Evolutionary conservation across 30 jellyfish, hydroid and myxozoan genomes (phyloP).

Genomic region (Aurelia sp.): DNA sequence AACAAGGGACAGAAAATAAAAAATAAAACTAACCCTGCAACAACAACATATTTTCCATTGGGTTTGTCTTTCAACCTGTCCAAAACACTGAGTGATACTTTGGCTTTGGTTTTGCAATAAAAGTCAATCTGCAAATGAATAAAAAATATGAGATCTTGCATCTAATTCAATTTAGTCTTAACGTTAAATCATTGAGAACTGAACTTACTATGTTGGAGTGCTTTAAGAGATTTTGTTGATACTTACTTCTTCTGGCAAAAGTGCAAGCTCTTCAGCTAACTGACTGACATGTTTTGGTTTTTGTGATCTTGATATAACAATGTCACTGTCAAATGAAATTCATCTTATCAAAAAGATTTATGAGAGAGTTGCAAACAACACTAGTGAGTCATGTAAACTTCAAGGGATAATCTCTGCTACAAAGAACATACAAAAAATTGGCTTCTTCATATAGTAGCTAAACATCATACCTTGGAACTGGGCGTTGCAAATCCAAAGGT

Average conservation of each 20-base stretch:
- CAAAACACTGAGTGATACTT: slow-evolving; percentile 80
- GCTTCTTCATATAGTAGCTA: too few species aligned
- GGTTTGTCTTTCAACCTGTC: slow-evolving; percentile 75
- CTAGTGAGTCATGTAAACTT: too few species aligned
- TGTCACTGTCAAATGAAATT: slow-evolving; percentile 65
- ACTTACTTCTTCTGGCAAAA: slow-evolving; percentile 89
- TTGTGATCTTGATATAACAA: slow-evolving; percentile 86
- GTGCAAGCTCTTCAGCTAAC: slow-evolving; percentile 78
- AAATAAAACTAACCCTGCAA: slow-evolving; percentile 76
- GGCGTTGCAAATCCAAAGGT: slow-evolving; percentile 45
- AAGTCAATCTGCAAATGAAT: slow-evolving; percentile 59
- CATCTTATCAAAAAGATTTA: too few species aligned
- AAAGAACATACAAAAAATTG: too few species aligned
- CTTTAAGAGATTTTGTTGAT: too few species aligned
- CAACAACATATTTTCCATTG: slow-evolving; percentile 96
- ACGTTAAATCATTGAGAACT: too few species aligned
- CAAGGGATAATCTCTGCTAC: too few species aligned
- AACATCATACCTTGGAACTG: slow-evolving; percentile 64
- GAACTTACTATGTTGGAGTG: too few species aligned
- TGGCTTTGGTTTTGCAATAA: slow-evolving; percentile 95
- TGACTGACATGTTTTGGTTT: slow-evolving; percentile 84
- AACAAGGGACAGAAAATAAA: too few species aligned
- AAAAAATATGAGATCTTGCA: too few species aligned
- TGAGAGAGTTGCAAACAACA: too few species aligned
- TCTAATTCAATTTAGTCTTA: too few species aligned